Base-by-base conservation (phyloP, 2,113 vertebrate species). In the Brachypodius melanocephalos region DNA sequence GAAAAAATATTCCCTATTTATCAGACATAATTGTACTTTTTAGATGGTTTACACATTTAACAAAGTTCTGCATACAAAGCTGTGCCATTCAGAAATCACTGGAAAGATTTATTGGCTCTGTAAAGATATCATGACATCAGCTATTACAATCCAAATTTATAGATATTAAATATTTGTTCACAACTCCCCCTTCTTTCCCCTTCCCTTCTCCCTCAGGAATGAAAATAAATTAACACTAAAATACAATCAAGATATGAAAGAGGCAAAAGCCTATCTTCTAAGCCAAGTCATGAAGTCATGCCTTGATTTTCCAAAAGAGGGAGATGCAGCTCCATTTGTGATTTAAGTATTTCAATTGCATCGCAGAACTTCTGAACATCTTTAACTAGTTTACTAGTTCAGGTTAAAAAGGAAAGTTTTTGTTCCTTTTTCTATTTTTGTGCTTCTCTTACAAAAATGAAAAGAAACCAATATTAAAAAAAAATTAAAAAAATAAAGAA, bases 241-340 rank as follows among this genome's bases (percentile, higher is more conserved):
- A 28, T 17, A 52, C 20, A 26, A 62, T 21, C 31, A 72, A 90
- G 54, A 74, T 10, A 90, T 0, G 1, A 76, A 75, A 87, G 25
- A 76, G 52, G 28, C 5, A 77, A 88, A 90, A 85, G 52, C 49
- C 83, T 88, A 29, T 92, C 71, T 83, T 82, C 38, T 89, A 90
- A 90, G 75, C 10, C 54, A 92, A 90, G 72, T 40, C 63, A 86
- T 90, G n/a, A 91, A 94, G 96, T 32, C 71, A 96, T 97, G 45
- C 88, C 79, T 75, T 82, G 22, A 46, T 77, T 94, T 98, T 96
- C 98, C 98, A 96, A 98, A 97, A 98, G 98, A 98, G 97, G 98
- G 98, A 96, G 98, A 74, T 94, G 45, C 32, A 94, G 95, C 91
- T 97, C 97, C 95, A 97, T 77, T 93, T 76, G 14, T 91, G 87